Evolutionary conservation across 2,888 invertebrate species (phyloP), one percentile per base, ranked within the genome.

Genomic region (Drosophila longiperda): DNA sequence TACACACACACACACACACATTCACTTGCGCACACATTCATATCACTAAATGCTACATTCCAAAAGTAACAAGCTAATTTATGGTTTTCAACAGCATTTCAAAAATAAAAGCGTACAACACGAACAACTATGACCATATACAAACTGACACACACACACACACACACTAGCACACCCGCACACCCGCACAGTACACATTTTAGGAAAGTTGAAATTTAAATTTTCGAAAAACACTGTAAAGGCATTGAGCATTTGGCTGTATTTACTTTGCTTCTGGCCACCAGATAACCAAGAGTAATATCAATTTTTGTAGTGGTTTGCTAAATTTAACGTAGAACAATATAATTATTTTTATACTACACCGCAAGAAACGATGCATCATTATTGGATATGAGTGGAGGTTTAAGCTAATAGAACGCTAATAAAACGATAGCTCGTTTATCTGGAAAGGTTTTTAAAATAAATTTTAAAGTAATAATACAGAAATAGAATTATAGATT

Each of bases 271-370:
- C 45, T 69, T 72, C 61, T 71, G 80, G 72, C 73, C 68, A 76
- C 53, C 64, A 69, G 54, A 29, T 52, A 45, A 54, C 29, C 60
- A 68, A 72, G 71, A 81, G 78, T 76, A 69, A 77, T 70, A 68
- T 55, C 26, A 62, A 70, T 78, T 90, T 89, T 91, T 91, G 90
- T 91, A 91, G 91, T 90, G 83, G 91, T 86, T 91, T 91, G 91
- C 91, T 83, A 91, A 89, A 83, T 83, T 82, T 80, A 85, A 79
- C 71, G 83, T 72, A 74, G 69, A 75, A 68, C 68, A 73, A 32
- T 76, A 61, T 61, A 66, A 78, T 73, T 83, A 90, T 86, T 78
- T 82, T 80, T 88, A 73, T 42, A 62, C 66, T 29, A 55, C 83
- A 90, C 88, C 79, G 75, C 4, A 32, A 59, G 48, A 72, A 73